A percentile compares a stretch with the other conserved stretches of the same genome.
Evolutionary conservation across 2,797 vertebrate species (phyloP).

Genomic region (Oophaga sylvatica): DNA sequence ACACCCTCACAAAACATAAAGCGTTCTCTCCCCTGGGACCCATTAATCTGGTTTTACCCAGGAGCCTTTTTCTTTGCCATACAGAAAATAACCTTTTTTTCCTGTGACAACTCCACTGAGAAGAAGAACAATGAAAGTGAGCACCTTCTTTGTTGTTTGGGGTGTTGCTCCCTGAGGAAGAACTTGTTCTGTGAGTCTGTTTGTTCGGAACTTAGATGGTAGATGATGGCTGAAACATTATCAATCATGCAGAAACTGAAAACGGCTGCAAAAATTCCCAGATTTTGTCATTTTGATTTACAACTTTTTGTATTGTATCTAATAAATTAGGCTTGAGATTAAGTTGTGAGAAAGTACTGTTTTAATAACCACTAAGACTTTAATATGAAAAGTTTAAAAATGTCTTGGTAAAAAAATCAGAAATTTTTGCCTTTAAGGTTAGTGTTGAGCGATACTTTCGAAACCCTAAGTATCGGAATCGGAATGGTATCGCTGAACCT

Average conservation of each 20-base stretch:
- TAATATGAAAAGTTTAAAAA: background rate
- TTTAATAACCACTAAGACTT: no score
- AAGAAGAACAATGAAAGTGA: conserved; percentile 45
- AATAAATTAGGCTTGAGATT: background rate
- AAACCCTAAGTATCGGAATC: no score
- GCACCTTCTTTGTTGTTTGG: conserved; percentile 28
- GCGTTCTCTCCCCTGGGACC: conserved; percentile 47
- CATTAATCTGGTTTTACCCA: conserved; percentile 44
- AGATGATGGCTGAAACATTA: conserved; percentile 21
- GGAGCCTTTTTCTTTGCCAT: conserved; percentile 46
- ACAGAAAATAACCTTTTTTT: conserved; percentile 55
- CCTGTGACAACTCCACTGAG: conserved; percentile 42
- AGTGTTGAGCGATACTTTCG: no score
- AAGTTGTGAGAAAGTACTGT: background rate
- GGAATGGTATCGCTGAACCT: no score
- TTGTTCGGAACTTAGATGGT: background rate
- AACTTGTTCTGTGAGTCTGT: background rate
- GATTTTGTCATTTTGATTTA: background rate
- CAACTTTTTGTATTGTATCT: background rate
- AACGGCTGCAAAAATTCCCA: background rate
- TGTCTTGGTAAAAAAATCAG: background rate
- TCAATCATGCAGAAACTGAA: conserved; percentile 6
- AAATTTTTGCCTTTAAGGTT: no score
- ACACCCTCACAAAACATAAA: conserved; percentile 41
- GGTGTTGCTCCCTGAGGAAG: conserved; percentile 26